These are phyloP conservation scores for Heterotis niloticus DNA, from an alignment of 2,113 vertebrate species.

Conservation along the genomic window DNA sequence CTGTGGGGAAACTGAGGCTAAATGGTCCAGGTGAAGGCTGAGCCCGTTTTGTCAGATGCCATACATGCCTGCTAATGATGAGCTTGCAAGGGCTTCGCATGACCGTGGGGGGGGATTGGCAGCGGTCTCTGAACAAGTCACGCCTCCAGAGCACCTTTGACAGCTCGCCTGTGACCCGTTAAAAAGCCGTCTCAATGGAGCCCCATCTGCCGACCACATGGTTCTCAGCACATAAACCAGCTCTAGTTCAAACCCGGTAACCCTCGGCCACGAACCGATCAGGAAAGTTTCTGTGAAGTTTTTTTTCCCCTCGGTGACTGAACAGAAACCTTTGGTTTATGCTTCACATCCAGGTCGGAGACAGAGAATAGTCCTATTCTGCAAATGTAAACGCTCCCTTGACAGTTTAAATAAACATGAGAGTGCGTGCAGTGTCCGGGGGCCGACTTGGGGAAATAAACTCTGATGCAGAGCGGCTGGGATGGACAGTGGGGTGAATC, in stretches of 20 bases:
- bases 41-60: neutral
- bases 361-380: neutral
- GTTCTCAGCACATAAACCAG: neutral
- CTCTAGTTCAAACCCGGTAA: neutral
- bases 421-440: neutral
- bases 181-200: neutral
- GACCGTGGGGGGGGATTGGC: neutral
- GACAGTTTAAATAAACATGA: neutral
- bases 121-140: neutral
- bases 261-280: neutral
- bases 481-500: neutral
- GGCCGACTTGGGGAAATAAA: neutral
- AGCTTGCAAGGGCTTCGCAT: neutral
- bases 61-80: neutral
- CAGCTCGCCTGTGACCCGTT: neutral
- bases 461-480: neutral
- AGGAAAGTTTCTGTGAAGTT: neutral
- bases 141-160: neutral
- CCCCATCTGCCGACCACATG: neutral
- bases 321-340: neutral
- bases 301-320: slow-evolving; percentile 4
- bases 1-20: neutral
- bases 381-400: neutral
- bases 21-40: neutral
- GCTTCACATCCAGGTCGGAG: neutral